phyloP scores from a whole-genome alignment of 1,140 invertebrate species.

The Triops cancriformis region DNA sequence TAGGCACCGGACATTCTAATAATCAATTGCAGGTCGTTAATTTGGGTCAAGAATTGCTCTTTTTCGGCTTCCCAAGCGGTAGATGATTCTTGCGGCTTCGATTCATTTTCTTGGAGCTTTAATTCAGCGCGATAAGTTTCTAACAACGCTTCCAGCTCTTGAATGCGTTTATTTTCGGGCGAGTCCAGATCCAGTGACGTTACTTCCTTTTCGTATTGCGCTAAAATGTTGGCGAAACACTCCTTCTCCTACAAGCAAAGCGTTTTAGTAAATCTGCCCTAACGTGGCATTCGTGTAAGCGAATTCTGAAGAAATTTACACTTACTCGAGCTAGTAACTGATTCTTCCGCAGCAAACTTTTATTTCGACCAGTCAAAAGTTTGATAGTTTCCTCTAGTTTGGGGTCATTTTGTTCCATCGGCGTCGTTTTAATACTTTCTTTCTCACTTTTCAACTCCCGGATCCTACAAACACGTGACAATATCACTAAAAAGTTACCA shows the following conservation, averaged over 20 bases:
- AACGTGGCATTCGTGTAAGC: too few species aligned
- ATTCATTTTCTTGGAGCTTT: neutral
- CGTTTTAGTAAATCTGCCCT: too few species aligned
- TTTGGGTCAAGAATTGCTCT: neutral
- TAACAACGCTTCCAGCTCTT: neutral
- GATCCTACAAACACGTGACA: neutral
- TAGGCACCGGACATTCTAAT: neutral
- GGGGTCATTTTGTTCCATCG: neutral
- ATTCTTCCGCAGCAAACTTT: neutral
- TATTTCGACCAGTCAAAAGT: neutral
- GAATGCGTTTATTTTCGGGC: neutral
- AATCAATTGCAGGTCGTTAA: neutral
- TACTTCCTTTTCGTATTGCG: neutral
- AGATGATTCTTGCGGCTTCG: neutral
- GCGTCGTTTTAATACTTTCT: neutral
- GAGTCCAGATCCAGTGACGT: neutral
- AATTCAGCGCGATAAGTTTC: neutral
- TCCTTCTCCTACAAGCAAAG: neutral
- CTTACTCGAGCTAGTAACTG: neutral
- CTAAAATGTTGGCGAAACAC: neutral
- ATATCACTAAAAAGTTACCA: too few species aligned
- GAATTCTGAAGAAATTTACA: neutral
- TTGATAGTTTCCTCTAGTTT: neutral
- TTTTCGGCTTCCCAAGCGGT: neutral
- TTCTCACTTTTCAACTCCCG: neutral